Percentiles rank a stretch among this genome's conserved stretches.
Evolutionary conservation across 2,888 invertebrate genomes (phyloP).

Genomic region (Sarcophaga carnaria): DNA sequence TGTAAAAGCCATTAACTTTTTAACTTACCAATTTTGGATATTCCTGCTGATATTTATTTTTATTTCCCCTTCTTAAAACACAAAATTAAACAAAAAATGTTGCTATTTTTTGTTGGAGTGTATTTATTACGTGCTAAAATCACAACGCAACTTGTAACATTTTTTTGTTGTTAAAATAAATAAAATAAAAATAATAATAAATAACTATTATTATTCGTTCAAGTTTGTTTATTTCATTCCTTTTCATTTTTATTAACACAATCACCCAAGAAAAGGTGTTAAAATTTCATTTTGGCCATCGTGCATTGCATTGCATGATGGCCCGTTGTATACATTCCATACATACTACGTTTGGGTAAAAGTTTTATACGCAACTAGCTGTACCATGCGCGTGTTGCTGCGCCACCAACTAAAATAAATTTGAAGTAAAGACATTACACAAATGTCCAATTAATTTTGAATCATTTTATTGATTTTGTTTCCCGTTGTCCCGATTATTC

Average conservation of each 20-base stretch:
- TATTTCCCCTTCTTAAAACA: constrained; percentile 49
- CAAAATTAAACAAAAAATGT: no score
- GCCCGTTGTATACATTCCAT: no score
- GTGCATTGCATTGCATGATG: no score
- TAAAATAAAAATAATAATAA: constrained; percentile 9
- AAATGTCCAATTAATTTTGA: no score
- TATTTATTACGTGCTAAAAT: constrained; percentile 69
- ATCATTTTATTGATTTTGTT: no score
- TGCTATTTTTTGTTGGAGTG: constrained; percentile 25
- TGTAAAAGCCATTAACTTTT: constrained; percentile 61
- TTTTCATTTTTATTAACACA: constrained; percentile 5
- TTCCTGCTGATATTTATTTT: constrained; percentile 66
- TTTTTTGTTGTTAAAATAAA: constrained; percentile 12
- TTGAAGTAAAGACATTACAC: no score
- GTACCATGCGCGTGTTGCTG: no score
- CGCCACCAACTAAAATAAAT: no score
- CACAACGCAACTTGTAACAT: constrained; percentile 51
- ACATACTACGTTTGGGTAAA: no score
- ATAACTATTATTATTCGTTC: constrained; percentile 45
- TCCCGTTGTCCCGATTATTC: no score
- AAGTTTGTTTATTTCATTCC: no score
- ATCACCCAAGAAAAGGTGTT: constrained; percentile 64
- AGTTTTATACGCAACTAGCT: constrained; percentile 24
- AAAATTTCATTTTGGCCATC: constrained; percentile 47
- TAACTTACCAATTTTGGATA: constrained; percentile 66